Evolutionary conservation across 2,888 invertebrate species (phyloP).

Genomic region (Chromoteleia sp.): DNA sequence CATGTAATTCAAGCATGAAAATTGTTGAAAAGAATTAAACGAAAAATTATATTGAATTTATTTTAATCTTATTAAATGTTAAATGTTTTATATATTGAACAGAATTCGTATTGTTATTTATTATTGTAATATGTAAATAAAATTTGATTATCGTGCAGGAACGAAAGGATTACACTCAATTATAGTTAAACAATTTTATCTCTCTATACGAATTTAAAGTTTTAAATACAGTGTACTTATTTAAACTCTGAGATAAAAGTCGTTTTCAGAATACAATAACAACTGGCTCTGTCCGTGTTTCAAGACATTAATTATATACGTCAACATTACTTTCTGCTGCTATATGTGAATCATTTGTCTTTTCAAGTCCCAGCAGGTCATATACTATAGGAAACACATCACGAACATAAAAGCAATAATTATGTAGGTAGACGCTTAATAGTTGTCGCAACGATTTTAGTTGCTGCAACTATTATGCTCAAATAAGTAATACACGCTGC

Average conservation of each 20-base stretch:
- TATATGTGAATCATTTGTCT: conserved; percentile 32
- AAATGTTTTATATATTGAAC: conserved; percentile 11
- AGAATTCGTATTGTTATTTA: neutral
- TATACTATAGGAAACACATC: conserved; percentile 10
- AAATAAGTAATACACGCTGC: neutral
- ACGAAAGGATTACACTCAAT: neutral
- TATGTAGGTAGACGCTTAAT: neutral
- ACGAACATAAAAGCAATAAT: conserved; percentile 14
- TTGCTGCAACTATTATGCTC: conserved; percentile 14
- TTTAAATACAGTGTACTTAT: conserved; percentile 11
- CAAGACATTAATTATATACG: conserved; percentile 23
- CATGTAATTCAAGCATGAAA: conserved; percentile 47
- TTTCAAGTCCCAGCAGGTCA: conserved; percentile 16
- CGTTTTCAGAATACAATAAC: conserved; percentile 2
- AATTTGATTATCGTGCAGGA: neutral
- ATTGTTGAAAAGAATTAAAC: conserved; percentile 10
- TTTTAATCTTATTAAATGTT: conserved; percentile 29
- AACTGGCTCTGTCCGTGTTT: conserved; percentile 31
- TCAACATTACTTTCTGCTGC: conserved; percentile 26
- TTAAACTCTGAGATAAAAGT: neutral
- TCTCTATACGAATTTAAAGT: neutral
- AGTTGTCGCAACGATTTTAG: conserved; percentile 3
- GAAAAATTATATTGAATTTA: conserved; percentile 8
- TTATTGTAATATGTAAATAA: conserved; percentile 5
- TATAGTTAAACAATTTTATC: conserved; percentile 1